These are phyloP conservation scores for Gavia stellata DNA, from an alignment of 2,113 vertebrate species.

Conservation along the genomic window DNA sequence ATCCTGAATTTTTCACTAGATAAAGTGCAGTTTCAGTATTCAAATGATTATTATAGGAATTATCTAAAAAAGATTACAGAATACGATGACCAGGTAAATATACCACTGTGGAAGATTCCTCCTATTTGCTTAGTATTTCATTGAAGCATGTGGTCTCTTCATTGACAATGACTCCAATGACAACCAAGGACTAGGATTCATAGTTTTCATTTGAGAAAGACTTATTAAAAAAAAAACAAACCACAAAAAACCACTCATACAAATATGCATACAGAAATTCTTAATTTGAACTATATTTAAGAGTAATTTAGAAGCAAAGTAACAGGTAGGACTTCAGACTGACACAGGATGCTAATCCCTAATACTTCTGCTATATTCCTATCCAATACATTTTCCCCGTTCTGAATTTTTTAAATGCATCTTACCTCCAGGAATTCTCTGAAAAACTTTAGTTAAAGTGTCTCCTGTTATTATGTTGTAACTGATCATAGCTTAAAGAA, in stretches of 20 bases:
- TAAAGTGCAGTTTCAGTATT: background rate
- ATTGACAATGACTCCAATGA: background rate
- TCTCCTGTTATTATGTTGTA: conserved; percentile 96
- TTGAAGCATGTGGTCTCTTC: background rate
- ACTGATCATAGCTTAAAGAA: conserved; percentile 90
- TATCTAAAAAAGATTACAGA: background rate
- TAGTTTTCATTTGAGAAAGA: background rate
- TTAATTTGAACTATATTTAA: background rate
- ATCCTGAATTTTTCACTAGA: background rate
- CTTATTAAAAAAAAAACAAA: background rate
- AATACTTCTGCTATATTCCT: background rate
- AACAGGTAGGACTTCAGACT: background rate
- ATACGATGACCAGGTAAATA: background rate
- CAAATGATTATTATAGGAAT: background rate
- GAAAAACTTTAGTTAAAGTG: conserved; percentile 92
- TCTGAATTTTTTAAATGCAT: background rate
- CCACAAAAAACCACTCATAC: background rate
- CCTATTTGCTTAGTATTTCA: background rate
- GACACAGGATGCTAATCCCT: background rate
- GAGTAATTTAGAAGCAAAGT: background rate
- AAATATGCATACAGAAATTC: background rate
- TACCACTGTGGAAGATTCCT: background rate
- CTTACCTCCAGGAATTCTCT: conserved; percentile 90
- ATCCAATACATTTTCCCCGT: background rate
- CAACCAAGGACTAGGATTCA: background rate